Conservation (phyloP, 1,140 invertebrate genomes). For the Telenomus remus region DNA sequence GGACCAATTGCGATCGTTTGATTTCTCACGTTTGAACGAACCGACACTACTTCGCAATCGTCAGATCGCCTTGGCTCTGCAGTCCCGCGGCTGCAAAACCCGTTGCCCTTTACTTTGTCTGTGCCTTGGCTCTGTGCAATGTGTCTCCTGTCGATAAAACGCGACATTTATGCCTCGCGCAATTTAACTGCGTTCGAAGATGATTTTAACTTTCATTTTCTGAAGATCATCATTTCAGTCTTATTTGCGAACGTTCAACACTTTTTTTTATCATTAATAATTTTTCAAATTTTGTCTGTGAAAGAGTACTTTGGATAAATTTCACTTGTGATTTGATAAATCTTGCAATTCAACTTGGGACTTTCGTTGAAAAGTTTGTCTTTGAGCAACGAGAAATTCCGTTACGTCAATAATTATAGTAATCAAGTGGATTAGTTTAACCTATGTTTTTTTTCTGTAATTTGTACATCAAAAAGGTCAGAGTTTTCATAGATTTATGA, state of each 20-base stretch:
- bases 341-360: no score
- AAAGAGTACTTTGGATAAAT: no score
- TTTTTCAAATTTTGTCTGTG: no score
- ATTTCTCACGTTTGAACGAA: slow-evolving; percentile 32
- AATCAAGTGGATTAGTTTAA: slow-evolving; percentile 8
- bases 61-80: slow-evolving; percentile 35
- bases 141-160: slow-evolving; percentile 30
- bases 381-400: no score
- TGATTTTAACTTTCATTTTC: slow-evolving; percentile 45
- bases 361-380: no score
- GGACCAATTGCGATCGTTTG: slow-evolving; percentile 41
- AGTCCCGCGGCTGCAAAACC: slow-evolving; percentile 51
- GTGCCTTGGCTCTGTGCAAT: slow-evolving; percentile 44
- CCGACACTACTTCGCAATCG: slow-evolving; percentile 52
- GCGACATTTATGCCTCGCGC: slow-evolving; percentile 59
- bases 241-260: slow-evolving; percentile 30
- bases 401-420: slow-evolving; percentile 7
- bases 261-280: neutral
- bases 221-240: slow-evolving; percentile 16
- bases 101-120: slow-evolving; percentile 68
- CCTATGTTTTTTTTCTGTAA: neutral
- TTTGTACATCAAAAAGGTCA: slow-evolving; percentile 3
- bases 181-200: slow-evolving; percentile 37
- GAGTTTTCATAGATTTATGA: slow-evolving; percentile 5
- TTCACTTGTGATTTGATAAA: no score